These are phyloP conservation scores for Gnathonemus echidnorhynchus DNA, from an alignment of 2,113 vertebrate species.

Conservation along the genomic window DNA sequence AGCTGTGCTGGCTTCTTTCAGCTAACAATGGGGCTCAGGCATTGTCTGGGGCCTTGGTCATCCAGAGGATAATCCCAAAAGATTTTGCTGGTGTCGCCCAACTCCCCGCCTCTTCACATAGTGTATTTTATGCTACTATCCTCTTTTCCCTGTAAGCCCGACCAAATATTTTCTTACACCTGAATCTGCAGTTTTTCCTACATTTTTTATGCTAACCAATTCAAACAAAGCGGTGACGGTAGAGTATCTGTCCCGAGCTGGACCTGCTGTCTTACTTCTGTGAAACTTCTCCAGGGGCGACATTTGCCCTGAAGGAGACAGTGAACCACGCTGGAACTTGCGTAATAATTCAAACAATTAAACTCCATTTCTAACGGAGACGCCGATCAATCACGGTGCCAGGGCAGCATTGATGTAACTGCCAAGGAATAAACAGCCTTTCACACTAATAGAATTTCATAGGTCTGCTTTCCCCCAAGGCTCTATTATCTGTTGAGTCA, in stretches of 20 bases:
- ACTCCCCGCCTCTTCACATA: neutral
- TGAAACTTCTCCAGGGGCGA: neutral
- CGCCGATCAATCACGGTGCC: neutral
- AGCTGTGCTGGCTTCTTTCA: neutral
- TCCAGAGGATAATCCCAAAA: neutral
- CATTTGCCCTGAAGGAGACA: neutral
- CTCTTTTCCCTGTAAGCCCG: neutral
- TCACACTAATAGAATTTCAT: neutral
- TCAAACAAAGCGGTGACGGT: neutral
- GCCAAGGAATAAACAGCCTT: neutral
- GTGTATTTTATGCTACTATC: neutral
- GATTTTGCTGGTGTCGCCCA: neutral
- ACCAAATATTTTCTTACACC: neutral
- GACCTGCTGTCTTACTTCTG: neutral
- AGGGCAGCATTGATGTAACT: neutral
- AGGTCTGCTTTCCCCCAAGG: neutral
- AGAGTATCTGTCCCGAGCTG: neutral
- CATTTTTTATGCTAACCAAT: neutral
- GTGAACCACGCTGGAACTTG: neutral
- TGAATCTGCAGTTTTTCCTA: neutral
- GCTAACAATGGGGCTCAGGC: neutral
- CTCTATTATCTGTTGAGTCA: neutral
- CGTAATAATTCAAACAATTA: neutral
- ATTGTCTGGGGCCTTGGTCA: slow-evolving; percentile 1
- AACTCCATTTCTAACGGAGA: neutral